These are phyloP conservation scores for Drosophila ananassae DNA, from an alignment of 1,140 invertebrate species.

Conservation along the genomic window DNA sequence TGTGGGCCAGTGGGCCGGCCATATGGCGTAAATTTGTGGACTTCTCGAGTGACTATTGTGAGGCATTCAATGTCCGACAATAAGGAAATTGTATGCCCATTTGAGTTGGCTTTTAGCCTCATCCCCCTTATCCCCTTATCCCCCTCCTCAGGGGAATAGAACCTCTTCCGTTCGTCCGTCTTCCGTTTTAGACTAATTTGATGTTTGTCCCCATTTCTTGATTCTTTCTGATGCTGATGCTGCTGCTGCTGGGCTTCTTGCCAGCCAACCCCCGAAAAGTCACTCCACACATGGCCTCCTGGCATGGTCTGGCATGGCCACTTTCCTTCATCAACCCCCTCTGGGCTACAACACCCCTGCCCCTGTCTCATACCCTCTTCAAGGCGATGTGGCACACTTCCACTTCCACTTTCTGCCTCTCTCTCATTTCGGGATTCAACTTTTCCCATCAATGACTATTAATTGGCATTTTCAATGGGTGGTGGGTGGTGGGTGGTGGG, in stretches of 20 bases:
- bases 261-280: conserved; percentile 41
- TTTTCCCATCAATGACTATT: conserved; percentile 80
- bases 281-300: conserved; percentile 48
- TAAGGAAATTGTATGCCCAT: conserved; percentile 67
- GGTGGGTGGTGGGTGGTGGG: background rate
- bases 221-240: background rate
- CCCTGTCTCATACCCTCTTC: background rate
- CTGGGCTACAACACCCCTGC: background rate
- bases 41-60: conserved; percentile 7
- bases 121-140: background rate
- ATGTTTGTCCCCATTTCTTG: conserved; percentile 39
- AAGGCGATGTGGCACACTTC: conserved; percentile 62
- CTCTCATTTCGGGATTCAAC: conserved; percentile 26
- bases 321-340: background rate
- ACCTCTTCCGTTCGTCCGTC: background rate
- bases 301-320: background rate
- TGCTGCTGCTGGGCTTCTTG: conserved; percentile 13
- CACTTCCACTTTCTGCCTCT: conserved; percentile 24
- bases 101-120: conserved; percentile 29
- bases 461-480: conserved; percentile 66
- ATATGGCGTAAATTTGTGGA: conserved; percentile 26
- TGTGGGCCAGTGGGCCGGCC: conserved; percentile 38
- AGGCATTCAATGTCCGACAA: conserved; percentile 36
- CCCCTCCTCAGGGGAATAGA: background rate
- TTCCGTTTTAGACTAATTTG: conserved; percentile 66